phyloP scores from a whole-genome alignment of 2,113 vertebrate species.

The Lutjanus erythropterus region DNA sequence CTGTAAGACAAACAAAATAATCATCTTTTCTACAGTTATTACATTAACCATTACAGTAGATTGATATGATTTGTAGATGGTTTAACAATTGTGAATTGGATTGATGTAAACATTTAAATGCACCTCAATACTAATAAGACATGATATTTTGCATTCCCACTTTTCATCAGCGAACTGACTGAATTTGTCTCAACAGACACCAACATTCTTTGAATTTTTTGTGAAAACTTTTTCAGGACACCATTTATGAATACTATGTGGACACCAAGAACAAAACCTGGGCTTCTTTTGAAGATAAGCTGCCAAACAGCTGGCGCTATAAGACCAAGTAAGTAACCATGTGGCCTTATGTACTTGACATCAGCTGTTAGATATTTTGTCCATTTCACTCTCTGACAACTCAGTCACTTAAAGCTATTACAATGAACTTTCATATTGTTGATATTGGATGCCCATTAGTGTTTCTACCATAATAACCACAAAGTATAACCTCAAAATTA shows the following conservation, averaged over 20 bases:
- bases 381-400: background rate
- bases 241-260: conserved; percentile 91
- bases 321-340: conserved; percentile 83
- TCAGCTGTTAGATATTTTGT: background rate
- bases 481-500: no score
- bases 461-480: no score
- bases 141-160: background rate
- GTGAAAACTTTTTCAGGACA: conserved; percentile 83
- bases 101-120: background rate
- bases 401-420: background rate
- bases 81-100: background rate
- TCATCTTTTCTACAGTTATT: background rate
- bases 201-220: background rate
- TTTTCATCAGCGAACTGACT: background rate
- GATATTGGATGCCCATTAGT: no score
- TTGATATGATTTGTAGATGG: background rate
- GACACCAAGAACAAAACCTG: conserved; percentile 89
- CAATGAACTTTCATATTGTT: no score
- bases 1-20: background rate
- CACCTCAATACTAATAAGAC: background rate
- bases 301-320: conserved; percentile 90
- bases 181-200: background rate
- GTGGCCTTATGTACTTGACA: background rate
- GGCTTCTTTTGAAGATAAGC: conserved; percentile 90
- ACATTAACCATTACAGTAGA: background rate